phyloP scores from a whole-genome alignment of 2,888 invertebrate genomes.

The Glomeris marginata region DNA sequence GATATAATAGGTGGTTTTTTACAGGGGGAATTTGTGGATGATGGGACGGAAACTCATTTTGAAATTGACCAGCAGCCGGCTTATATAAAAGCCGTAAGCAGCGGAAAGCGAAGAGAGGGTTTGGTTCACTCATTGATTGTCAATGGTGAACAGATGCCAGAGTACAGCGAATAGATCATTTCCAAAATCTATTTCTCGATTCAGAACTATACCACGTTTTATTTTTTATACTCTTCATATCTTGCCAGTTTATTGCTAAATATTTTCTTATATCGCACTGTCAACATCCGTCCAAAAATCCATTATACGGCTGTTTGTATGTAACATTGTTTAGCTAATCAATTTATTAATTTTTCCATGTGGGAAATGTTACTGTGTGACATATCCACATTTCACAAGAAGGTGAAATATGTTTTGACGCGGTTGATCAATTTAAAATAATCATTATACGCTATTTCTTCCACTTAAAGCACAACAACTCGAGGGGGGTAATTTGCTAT shows the following conservation, averaged over 20 bases:
- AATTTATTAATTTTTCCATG: too few species aligned
- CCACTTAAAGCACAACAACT: too few species aligned
- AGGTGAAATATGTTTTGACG: too few species aligned
- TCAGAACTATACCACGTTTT: background rate
- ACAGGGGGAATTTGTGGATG: constrained; percentile 65
- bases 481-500: too few species aligned
- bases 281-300: too few species aligned
- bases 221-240: background rate
- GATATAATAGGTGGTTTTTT: constrained; percentile 19
- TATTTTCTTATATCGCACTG: background rate
- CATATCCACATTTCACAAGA: too few species aligned
- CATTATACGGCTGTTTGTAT: too few species aligned
- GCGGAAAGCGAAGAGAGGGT: constrained; percentile 43
- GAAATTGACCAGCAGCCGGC: constrained; percentile 36
- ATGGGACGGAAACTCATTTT: constrained; percentile 71
- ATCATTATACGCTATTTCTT: too few species aligned
- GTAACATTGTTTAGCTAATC: too few species aligned
- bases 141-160: constrained; percentile 30
- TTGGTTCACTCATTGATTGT: constrained; percentile 42
- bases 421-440: too few species aligned
- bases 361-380: too few species aligned
- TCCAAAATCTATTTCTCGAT: background rate
- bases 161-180: constrained; percentile 15
- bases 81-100: constrained; percentile 40
- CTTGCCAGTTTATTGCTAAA: background rate